Percentiles rank a stretch among this genome's conserved stretches.
Evolutionary conservation across 2,888 invertebrate genomes (phyloP).

Genomic region (Ashinkailepas kermadecensis): DNA sequence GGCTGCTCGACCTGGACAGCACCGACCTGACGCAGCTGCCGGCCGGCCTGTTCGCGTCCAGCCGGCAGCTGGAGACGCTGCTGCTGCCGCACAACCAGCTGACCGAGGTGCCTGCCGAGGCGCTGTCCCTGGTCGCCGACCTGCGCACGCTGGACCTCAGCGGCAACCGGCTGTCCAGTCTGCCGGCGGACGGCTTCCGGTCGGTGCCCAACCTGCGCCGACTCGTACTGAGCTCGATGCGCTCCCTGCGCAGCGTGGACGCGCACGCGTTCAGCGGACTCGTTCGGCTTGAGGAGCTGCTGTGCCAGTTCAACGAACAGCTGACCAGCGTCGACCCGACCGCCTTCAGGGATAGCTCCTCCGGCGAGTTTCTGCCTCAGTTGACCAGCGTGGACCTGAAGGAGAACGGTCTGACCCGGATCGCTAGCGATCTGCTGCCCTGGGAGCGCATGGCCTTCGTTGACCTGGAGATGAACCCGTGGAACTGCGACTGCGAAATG

Average conservation of each 20-base stretch:
- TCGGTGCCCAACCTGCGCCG: background rate
- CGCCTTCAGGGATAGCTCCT: background rate
- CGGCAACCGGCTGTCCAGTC: background rate
- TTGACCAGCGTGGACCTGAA: background rate
- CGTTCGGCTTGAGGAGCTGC: background rate
- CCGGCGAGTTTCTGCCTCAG: background rate
- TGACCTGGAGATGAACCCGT: slow-evolving; percentile 8
- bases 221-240: background rate
- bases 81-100: background rate
- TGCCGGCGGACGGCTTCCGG: background rate
- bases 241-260: background rate
- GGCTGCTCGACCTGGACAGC: background rate
- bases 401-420: background rate
- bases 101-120: background rate
- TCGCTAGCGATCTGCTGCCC: background rate
- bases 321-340: background rate
- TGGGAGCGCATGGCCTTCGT: background rate
- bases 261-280: background rate
- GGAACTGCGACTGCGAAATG: background rate
- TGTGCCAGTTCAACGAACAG: background rate
- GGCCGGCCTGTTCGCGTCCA: background rate
- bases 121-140: background rate
- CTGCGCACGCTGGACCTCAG: background rate
- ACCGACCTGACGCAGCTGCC: background rate
- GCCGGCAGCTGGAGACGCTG: background rate